Evolutionary conservation across 2,888 invertebrate species (phyloP), one percentile per base, ranked within the genome.

Genomic region (Leptura quadrifasciata): DNA sequence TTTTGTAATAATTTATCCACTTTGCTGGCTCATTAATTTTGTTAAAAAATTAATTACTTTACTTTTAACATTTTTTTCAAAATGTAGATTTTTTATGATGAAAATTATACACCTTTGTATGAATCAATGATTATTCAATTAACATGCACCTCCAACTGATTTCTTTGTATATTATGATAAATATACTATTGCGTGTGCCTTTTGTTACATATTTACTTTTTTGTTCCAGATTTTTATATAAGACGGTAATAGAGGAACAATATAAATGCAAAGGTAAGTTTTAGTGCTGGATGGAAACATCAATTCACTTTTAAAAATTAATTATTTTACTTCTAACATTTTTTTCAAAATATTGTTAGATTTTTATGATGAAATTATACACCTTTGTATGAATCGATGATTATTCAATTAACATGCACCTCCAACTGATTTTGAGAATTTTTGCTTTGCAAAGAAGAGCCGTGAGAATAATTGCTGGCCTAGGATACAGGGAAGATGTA

Each of bases 131-230:
- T 75, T 77, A 64, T 70, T 24, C 35, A 20, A 60, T 71, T 57
- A 39, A 76, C 78, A 78, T 78, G 78, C 78, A 78, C 78, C 76
- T 75, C 78, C 78, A 78, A 74, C 78, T 78, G 78, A 78, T 31
- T 15, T 10, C 58, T 35, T 27, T 39, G 10, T 10, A 12, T 12
- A 3, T 4, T 9, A 52, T 52, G 2, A 55, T 55, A 18, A 39
- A 39, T 55, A 55, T 10, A 55, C 17, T 6, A 5, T 8, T 52
- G 17, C 17, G 4, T 52, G n/a, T 17, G n/a, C n/a, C 3, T 3
- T 52, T 52, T 52, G n/a, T 17, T n/a, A 52, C 3, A 17, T 52
- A 2, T 47, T 2, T n/a, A 15, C 47, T 47, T 8, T 47, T 8
- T n/a, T 47, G 15, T 47, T 57, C 15, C 18, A 63, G 63, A 35